Base-by-base conservation (phyloP, 2,888 invertebrate genomes). In the Melitaea athalia region DNA sequence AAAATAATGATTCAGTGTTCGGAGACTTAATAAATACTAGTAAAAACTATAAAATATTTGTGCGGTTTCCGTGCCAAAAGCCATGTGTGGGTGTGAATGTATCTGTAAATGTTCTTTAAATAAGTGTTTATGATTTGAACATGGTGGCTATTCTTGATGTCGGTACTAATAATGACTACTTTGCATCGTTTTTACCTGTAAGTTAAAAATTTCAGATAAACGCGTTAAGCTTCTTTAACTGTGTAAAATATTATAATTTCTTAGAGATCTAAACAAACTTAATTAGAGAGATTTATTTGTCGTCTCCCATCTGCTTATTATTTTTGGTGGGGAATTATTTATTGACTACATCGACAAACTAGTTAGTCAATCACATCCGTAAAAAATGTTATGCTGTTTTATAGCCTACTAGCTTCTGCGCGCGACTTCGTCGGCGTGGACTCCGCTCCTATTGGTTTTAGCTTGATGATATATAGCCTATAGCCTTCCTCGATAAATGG, bases 101-200 rank as follows among this genome's bases (percentile, higher is more conserved):
- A 82, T 85, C 80, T 75, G 81, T 81, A 73, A 81, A 81, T 75
- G 77, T 76, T 79, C 81, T 74, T 67, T 81, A 82, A 81, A 84
- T 83, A 85, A 81, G 78, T 79, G 76, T 76, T 77, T 81, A 78
- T 79, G 69, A 68, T 63, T 70, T 67, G 78, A 83, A 77, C 76
- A 86, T 87, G 86, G 87, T 88, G 75, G 86, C 88, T 67, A 83
- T 87, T 81, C 72, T 89, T 42, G 86, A 86, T 76, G 80, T 86
- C n/a, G 82, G 81, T 60, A 81, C 81, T 17, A 86, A 86, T 76
- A 90, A 89, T 80, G 86, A 87, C 75, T 92, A 85, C 77, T 92
- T 92, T 75, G 83, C 83, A 71, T 86, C 91, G 5, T 92, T 92
- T 77, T 79, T 92, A 75, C 92, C 92, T 77, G 92, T 92, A 85